Evolutionary conservation across 2,797 vertebrate genomes (phyloP).

Genomic region (Gambusia yucatana): DNA sequence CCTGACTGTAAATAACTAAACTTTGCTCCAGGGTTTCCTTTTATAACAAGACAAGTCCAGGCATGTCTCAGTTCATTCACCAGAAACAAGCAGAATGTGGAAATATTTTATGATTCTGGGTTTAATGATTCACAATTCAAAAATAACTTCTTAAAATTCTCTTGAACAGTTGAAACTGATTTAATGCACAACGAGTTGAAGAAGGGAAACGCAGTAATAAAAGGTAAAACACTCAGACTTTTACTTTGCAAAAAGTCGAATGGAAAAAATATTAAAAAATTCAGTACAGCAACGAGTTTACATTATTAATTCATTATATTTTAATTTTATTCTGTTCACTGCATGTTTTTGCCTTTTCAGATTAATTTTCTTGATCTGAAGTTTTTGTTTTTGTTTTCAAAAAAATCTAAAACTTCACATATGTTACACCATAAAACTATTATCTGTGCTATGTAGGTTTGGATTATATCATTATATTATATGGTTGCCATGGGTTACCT

Average conservation of each 20-base stretch:
- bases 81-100: neutral
- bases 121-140: neutral
- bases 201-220: neutral
- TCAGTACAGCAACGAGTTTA: neutral
- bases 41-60: neutral
- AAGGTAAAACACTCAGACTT: neutral
- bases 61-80: neutral
- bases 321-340: neutral
- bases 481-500: conserved; percentile 64
- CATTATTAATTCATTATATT: neutral
- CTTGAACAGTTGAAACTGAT: neutral
- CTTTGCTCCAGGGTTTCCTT: neutral
- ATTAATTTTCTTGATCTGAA: too few species aligned
- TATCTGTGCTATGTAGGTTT: neutral
- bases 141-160: neutral
- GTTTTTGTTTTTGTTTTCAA: neutral
- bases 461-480: neutral
- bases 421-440: neutral
- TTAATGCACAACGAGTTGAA: neutral
- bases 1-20: neutral
- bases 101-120: neutral
- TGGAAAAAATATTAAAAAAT: neutral
- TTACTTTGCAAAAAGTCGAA: neutral
- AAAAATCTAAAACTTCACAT: neutral
- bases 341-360: neutral